Conservation (phyloP, 2,888 invertebrate genomes). For the Napeogenes inachia region DNA sequence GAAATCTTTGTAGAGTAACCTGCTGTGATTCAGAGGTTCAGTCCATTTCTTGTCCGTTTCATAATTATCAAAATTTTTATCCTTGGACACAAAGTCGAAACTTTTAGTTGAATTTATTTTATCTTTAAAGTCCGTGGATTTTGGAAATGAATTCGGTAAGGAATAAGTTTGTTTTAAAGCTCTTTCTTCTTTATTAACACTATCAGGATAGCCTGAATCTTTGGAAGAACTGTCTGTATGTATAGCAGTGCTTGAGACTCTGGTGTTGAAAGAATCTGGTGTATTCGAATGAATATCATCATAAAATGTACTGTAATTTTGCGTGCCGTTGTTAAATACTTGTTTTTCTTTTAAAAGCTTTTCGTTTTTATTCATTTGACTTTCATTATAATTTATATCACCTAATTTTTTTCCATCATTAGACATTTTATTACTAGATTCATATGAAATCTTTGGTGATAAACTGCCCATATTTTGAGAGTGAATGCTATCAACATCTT, state of each 20-base stretch:
- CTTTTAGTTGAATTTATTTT: constrained; percentile 59
- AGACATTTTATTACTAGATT: constrained; percentile 7
- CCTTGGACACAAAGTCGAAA: constrained; percentile 54
- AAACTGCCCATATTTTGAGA: constrained; percentile 57
- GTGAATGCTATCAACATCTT: constrained; percentile 66
- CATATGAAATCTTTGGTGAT: constrained; percentile 48
- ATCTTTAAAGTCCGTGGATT: constrained; percentile 45
- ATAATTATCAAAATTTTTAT: constrained; percentile 45
- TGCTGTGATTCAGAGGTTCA: constrained; percentile 65
- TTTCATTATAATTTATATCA: constrained; percentile 6
- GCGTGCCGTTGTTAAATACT: constrained; percentile 44
- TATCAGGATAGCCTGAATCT: constrained; percentile 68
- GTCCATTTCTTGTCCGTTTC: constrained; percentile 50
- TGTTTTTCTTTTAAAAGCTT: constrained; percentile 10
- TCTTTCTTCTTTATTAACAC: constrained; percentile 59
- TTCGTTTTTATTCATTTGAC: constrained; percentile 32
- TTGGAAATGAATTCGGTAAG: constrained; percentile 50
- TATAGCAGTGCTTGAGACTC: constrained; percentile 54
- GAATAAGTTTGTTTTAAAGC: constrained; percentile 50
- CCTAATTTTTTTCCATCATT: constrained; percentile 13
- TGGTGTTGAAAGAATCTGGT: constrained; percentile 44
- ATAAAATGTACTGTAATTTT: constrained; percentile 62
- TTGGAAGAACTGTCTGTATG: constrained; percentile 66
- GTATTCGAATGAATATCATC: constrained; percentile 54
- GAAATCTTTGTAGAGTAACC: constrained; percentile 70